phyloP scores from a whole-genome alignment of 2,113 vertebrate genomes.

The Rousettus leschenaultii region DNA sequence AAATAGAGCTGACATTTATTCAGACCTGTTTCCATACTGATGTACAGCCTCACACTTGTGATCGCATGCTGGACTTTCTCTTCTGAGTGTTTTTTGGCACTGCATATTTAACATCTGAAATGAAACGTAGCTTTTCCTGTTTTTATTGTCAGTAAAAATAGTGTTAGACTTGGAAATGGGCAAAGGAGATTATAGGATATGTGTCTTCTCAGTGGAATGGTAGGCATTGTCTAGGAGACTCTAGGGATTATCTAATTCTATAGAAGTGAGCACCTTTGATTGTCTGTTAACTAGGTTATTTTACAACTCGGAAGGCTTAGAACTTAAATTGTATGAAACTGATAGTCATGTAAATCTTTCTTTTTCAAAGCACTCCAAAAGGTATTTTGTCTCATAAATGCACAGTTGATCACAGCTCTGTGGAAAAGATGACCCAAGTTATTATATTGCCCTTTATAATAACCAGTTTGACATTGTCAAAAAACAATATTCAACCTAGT shows the following conservation, averaged over 20 bases:
- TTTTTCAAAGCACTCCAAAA: neutral
- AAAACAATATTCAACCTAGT: neutral
- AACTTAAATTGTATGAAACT: neutral
- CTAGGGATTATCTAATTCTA: neutral
- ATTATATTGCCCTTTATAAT: neutral
- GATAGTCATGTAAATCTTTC: neutral
- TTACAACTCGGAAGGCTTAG: neutral
- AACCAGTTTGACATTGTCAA: neutral
- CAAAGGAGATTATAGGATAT: neutral
- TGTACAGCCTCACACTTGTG: neutral
- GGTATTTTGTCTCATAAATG: neutral
- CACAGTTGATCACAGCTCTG: neutral
- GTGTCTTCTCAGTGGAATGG: neutral
- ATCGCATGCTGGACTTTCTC: neutral
- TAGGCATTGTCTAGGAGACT: neutral
- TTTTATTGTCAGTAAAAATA: constrained; percentile 1
- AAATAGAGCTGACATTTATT: neutral
- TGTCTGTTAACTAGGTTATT: neutral
- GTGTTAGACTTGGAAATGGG: neutral
- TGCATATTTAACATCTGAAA: constrained; percentile 6
- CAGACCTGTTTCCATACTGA: neutral
- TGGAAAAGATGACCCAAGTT: neutral
- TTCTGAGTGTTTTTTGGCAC: neutral
- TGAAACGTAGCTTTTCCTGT: neutral
- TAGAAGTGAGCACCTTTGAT: neutral